Conservation (phyloP, 2,797 vertebrate species). For the Eleutherodactylus coqui region DNA sequence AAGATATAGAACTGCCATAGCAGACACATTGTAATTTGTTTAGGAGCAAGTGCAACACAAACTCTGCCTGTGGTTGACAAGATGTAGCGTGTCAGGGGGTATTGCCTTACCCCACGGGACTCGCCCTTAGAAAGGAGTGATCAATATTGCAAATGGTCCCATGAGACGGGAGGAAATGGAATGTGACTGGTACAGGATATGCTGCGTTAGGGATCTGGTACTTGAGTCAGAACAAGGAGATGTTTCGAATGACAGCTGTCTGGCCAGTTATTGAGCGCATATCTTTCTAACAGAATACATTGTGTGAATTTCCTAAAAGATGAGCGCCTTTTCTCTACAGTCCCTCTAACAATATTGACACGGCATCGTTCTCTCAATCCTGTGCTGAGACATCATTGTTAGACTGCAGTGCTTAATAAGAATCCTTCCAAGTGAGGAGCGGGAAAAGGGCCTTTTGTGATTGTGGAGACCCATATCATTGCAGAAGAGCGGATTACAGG, state of each 20-base stretch:
- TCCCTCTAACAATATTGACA: neutral
- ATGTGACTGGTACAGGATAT: conserved; percentile 55
- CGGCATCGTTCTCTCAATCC: neutral
- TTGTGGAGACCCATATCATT: conserved; percentile 25
- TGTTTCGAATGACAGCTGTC: conserved; percentile 28
- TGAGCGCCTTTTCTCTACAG: neutral
- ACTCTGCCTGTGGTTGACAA: conserved; percentile 30
- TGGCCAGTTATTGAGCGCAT: neutral
- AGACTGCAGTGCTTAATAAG: conserved; percentile 29
- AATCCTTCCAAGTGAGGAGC: conserved; percentile 18
- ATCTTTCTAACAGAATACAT: conserved; percentile 22
- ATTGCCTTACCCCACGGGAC: neutral
- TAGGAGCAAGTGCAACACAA: conserved; percentile 54
- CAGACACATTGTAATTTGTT: conserved; percentile 59
- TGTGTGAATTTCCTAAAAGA: conserved; percentile 11
- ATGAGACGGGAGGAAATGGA: conserved; percentile 36
- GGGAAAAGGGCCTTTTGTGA: conserved; percentile 18
- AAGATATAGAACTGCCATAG: conserved; percentile 58
- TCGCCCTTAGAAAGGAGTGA: conserved; percentile 32
- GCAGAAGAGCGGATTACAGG: conserved; percentile 14
- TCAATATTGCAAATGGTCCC: conserved; percentile 42
- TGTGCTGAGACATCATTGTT: conserved; percentile 28
- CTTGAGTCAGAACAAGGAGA: conserved; percentile 16
- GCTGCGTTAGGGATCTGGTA: conserved; percentile 28
- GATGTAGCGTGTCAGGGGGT: neutral